A percentile compares a stretch with the other conserved stretches of the same genome.
These are phyloP conservation scores for Tetragnatha versicolor DNA, from an alignment of 1,140 invertebrate genomes.

Conservation along the genomic window DNA sequence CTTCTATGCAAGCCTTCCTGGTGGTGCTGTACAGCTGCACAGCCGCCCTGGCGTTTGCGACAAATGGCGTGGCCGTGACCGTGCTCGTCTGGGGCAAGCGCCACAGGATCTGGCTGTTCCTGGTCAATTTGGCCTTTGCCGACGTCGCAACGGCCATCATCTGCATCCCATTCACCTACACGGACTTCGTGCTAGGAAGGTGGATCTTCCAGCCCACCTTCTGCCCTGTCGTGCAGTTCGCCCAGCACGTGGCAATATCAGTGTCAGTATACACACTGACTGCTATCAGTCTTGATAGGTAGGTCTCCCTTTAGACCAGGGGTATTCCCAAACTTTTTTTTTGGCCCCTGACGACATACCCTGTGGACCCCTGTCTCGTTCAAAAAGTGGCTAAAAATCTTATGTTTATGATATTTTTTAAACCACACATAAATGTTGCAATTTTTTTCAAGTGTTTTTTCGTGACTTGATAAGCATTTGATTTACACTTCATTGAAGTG, in stretches of 20 bases:
- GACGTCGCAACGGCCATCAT: slow-evolving; percentile 66
- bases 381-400: no score
- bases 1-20: slow-evolving; percentile 60
- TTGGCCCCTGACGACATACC: not conserved
- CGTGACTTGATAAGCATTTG: no score
- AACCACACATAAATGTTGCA: no score
- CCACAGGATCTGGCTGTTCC: slow-evolving; percentile 62
- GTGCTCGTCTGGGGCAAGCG: slow-evolving; percentile 63
- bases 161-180: slow-evolving; percentile 67
- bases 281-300: slow-evolving; percentile 66
- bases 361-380: no score
- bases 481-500: no score
- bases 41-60: slow-evolving; percentile 61
- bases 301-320: no score
- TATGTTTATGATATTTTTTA: no score
- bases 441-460: no score
- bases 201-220: slow-evolving; percentile 65
- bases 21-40: slow-evolving; percentile 63
- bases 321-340: no score
- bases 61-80: slow-evolving; percentile 63
- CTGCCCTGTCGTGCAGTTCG: slow-evolving; percentile 64
- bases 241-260: slow-evolving; percentile 64
- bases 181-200: slow-evolving; percentile 64
- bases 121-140: slow-evolving; percentile 65
- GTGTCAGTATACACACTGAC: slow-evolving; percentile 65